Evolutionary conservation across 2,113 vertebrate species (phyloP).

Genomic region (Tautogolabrus adspersus): DNA sequence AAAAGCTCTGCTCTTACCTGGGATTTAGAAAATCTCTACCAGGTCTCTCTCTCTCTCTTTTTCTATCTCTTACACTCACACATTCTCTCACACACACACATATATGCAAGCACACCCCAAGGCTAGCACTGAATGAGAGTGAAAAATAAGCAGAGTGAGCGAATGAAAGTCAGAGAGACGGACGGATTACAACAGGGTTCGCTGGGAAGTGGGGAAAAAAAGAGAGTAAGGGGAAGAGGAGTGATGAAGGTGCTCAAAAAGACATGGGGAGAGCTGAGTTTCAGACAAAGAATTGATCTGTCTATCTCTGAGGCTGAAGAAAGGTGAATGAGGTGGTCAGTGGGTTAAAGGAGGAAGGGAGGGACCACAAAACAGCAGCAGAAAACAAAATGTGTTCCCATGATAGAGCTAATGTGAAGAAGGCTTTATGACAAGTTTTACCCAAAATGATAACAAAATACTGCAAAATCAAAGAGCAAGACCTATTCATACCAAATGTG

Average conservation of each 20-base stretch:
- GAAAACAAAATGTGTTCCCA: constrained; percentile 13
- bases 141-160: constrained; percentile 64
- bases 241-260: constrained; percentile 58
- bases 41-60: constrained; percentile 36
- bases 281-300: constrained; percentile 71
- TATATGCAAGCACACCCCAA: constrained; percentile 29
- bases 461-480: not conserved
- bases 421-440: not conserved
- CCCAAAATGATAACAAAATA: not conserved
- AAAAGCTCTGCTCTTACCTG: constrained; percentile 81
- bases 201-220: constrained; percentile 40
- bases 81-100: constrained; percentile 20
- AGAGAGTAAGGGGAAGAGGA: constrained; percentile 57
- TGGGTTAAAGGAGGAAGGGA: constrained; percentile 27
- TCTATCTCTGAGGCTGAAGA: constrained; percentile 53
- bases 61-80: constrained; percentile 13
- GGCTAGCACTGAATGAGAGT: constrained; percentile 46
- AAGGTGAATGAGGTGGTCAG: constrained; percentile 27
- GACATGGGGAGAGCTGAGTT: constrained; percentile 48
- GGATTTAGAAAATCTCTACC: constrained; percentile 80
- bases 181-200: constrained; percentile 60
- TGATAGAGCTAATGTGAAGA: not conserved
- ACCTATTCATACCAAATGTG: too few relatives aligned
- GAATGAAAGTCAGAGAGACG: constrained; percentile 60
- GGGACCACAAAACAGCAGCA: not conserved